Base-by-base conservation (phyloP, 2,113 vertebrate genomes). In the Notarius lentiginosus region DNA sequence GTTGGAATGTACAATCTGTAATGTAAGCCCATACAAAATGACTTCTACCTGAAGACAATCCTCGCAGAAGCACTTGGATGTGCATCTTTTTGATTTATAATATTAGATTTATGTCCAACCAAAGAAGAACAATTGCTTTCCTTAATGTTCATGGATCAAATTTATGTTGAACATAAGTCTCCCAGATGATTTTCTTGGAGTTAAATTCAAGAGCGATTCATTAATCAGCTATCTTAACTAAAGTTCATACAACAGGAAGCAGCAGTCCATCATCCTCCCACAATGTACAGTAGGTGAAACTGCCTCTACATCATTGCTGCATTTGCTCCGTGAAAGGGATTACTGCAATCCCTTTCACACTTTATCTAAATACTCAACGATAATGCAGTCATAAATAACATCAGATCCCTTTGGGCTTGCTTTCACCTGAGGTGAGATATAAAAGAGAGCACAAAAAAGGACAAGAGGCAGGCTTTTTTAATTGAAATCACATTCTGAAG, bases 231-330 rank as follows among this genome's bases (percentile, higher is more conserved):
- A 82, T 88, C 66, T 76, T 86, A 68, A 82, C 81, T 79, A 86
- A 41, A 90, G 84, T 88, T 90, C 82, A 88, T 87, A 86, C 72
- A 88, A 82, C 87, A 88, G 75, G 80, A 76, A 87, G 75, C 84
- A 84, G 81, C 10, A 75, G 75, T 90, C 82, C 75, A 90, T 90
- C 89, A 86, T 88, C 84, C 89, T 84, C 66, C 85, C 49, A 77
- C 80, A 79, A 86, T 75, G 84, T 89, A 83, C 87, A 88, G 89
- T 90, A 86, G 89, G 87, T 80, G 85, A 87, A 90, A 82, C 82
- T 70, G 83, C 66, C 84, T 56, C 76, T 86, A 88, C 81, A 90
- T 88, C 84, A 88, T 84, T 70, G 22, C 58, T 63, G 61, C 72
- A 65, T 65, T 83, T 75, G 82, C 34, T 34, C 55, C 75, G 81